A percentile compares a stretch with the other conserved stretches of the same genome.
phyloP scores from a whole-genome alignment of 2,797 vertebrate genomes.

The Tenualosa thibaudeaui region DNA sequence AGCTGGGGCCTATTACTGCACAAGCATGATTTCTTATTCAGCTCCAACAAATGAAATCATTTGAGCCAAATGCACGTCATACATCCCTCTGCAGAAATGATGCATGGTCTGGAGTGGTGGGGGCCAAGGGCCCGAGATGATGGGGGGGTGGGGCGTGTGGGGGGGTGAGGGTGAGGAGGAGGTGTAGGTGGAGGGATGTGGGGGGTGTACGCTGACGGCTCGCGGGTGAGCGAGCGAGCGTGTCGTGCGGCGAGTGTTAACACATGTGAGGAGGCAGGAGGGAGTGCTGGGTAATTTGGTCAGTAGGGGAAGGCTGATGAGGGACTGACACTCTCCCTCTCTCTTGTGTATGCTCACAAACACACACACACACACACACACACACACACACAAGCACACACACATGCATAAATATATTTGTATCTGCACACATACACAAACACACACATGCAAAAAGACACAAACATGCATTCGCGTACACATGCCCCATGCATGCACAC shows the following conservation, averaged over 20 bases:
- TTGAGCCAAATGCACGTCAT: constrained; percentile 53
- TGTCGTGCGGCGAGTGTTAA: constrained; percentile 46
- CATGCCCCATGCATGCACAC: background rate
- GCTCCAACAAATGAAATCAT: constrained; percentile 60
- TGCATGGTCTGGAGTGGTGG: constrained; percentile 51
- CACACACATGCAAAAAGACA: background rate
- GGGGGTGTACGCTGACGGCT: constrained; percentile 21
- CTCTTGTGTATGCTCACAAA: background rate
- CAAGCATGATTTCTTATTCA: constrained; percentile 55
- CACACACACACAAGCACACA: constrained; percentile 8
- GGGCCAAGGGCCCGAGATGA: background rate
- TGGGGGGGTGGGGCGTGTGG: background rate
- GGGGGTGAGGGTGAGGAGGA: too few species aligned
- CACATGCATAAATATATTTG: background rate
- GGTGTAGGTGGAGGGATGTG: background rate
- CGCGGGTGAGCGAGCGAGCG: constrained; percentile 33
- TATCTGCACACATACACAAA: background rate
- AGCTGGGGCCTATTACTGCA: constrained; percentile 56
- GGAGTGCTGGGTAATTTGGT: constrained; percentile 39
- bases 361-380: background rate
- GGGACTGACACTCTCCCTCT: background rate
- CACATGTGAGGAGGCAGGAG: constrained; percentile 43
- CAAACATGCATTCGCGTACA: background rate
- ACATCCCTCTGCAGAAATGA: constrained; percentile 54
- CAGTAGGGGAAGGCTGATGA: constrained; percentile 28